Percentiles rank a stretch among this genome's conserved stretches.
Evolutionary conservation across 2,888 invertebrate species (phyloP).

Genomic region (Oscheius onirici): DNA sequence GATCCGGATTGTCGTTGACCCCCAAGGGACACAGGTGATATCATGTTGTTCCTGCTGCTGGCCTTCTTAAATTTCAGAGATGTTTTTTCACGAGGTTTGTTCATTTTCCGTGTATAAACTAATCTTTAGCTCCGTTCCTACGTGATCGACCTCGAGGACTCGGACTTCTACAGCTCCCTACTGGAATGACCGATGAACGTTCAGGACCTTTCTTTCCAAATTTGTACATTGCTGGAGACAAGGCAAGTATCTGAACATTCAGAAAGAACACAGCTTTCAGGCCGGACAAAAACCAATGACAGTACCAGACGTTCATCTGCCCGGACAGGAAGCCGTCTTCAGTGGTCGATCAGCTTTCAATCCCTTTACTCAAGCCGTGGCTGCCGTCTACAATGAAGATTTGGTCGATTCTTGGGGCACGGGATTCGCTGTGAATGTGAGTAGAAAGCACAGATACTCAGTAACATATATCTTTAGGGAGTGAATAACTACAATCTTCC

Average conservation of each 20-base stretch:
- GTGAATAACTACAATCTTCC: conserved; percentile 62
- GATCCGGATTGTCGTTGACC: conserved; percentile 13
- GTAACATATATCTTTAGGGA: conserved; percentile 41
- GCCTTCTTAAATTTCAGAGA: not conserved
- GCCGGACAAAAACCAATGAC: conserved; percentile 60
- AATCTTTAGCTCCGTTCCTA: conserved; percentile 54
- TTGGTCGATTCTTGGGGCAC: conserved; percentile 66
- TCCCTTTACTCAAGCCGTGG: conserved; percentile 63
- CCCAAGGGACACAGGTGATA: not conserved
- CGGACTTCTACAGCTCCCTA: conserved; percentile 61
- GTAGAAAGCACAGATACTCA: not conserved
- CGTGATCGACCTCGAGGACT: conserved; percentile 62
- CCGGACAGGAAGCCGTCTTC: conserved; percentile 58
- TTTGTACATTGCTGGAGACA: conserved; percentile 64
- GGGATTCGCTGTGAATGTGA: conserved; percentile 62
- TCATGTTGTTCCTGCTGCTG: not conserved
- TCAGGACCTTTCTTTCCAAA: conserved; percentile 64
- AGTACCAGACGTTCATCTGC: conserved; percentile 60
- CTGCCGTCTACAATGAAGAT: conserved; percentile 64
- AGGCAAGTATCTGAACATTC: conserved; percentile 12
- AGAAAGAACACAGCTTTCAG: not conserved
- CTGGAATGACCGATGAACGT: conserved; percentile 66
- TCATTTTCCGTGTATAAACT: not conserved
- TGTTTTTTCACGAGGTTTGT: conserved; percentile 15
- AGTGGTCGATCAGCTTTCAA: conserved; percentile 65